Conservation (phyloP, 2,888 invertebrate genomes). For the Teleiodes luculella region DNA sequence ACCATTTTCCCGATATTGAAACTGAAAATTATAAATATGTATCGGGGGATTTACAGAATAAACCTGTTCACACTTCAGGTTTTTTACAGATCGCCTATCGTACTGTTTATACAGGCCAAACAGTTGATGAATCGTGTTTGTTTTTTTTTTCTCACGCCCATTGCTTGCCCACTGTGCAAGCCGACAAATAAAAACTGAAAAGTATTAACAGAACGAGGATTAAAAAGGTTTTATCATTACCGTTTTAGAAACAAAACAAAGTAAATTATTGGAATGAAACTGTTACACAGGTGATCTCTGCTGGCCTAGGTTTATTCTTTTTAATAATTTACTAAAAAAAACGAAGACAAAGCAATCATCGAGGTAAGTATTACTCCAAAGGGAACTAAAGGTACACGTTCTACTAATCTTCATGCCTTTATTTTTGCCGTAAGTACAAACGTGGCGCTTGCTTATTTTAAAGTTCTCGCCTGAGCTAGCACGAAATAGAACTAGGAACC, state of each 20-base stretch:
- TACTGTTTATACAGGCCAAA: slow-evolving; percentile 2
- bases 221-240: too few relatives aligned
- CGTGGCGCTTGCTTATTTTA: background rate
- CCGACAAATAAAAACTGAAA: background rate
- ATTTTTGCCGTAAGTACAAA: too few relatives aligned
- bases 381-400: too few relatives aligned
- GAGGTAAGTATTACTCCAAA: too few relatives aligned
- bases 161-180: background rate
- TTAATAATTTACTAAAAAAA: too few relatives aligned
- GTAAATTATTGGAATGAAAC: background rate
- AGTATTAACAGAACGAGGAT: too few relatives aligned
- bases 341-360: background rate
- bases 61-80: background rate
- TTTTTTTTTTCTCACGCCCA: slow-evolving; percentile 5
- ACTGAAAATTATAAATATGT: background rate
- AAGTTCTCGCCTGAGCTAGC: background rate
- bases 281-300: background rate
- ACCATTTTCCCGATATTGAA: too few relatives aligned
- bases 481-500: slow-evolving; percentile 30
- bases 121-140: background rate
- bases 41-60: background rate
- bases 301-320: too few relatives aligned
- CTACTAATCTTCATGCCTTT: too few relatives aligned
- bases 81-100: slow-evolving; percentile 7
- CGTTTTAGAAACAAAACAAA: too few relatives aligned